Conservation (phyloP, 2,113 vertebrate genomes). For the Tupaia chinensis region DNA sequence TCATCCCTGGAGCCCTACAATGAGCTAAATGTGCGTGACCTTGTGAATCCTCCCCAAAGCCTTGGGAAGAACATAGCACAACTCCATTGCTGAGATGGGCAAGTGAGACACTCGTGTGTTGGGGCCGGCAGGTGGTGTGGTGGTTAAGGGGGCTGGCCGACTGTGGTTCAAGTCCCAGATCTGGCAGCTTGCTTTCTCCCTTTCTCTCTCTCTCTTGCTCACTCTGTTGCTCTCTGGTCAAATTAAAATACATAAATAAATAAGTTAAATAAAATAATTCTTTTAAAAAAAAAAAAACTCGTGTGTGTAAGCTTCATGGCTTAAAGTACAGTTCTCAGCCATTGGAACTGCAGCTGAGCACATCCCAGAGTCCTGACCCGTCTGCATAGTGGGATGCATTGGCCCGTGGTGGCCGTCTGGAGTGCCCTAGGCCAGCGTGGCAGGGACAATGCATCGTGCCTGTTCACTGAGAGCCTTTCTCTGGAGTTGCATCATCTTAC, state of each 20-base stretch:
- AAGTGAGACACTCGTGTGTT: neutral
- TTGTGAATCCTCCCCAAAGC: neutral
- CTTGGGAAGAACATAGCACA: neutral
- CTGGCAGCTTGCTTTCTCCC: no score
- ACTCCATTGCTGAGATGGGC: neutral
- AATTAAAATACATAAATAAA: no score
- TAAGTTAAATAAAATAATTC: no score
- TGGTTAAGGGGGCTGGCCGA: no score
- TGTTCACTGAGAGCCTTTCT: neutral
- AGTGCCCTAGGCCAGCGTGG: rapidly evolving
- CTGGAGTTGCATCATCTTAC: neutral
- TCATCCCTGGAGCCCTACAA: neutral
- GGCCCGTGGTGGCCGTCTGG: rapidly evolving
- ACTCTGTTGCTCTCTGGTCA: no score
- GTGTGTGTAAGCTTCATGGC: neutral
- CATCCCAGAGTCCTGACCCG: rapidly evolving
- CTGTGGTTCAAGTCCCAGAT: no score
- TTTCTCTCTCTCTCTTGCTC: no score
- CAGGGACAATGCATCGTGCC: neutral
- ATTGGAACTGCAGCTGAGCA: neutral
- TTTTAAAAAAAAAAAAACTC: no score
- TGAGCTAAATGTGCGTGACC: neutral
- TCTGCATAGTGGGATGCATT: rapidly evolving
- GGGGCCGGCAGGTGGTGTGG: no score
- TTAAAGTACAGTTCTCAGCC: neutral